phyloP scores from a whole-genome alignment of 1,140 invertebrate genomes.

The Halesus radiatus region DNA sequence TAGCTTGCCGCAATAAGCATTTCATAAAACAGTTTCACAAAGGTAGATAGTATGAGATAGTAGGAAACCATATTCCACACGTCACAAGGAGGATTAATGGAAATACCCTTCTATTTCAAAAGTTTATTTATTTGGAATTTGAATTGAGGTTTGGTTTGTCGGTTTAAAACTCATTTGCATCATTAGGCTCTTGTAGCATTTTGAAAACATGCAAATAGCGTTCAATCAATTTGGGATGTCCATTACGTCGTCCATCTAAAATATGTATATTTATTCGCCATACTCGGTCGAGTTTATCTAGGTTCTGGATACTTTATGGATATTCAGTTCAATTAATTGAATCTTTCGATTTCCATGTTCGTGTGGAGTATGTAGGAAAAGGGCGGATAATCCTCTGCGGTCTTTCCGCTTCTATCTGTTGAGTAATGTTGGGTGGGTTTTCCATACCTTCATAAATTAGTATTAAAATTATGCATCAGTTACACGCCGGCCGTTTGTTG shows the following conservation, averaged over 20 bases:
- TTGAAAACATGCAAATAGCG: conserved; percentile 4
- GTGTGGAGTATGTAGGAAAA: not conserved
- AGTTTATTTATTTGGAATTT: too few relatives aligned
- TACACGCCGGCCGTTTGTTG: conserved; percentile 26
- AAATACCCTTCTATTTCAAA: too few relatives aligned
- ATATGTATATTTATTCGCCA: conserved; percentile 9
- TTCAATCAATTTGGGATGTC: conserved; percentile 3
- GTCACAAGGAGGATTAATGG: too few relatives aligned
- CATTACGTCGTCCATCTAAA: not conserved
- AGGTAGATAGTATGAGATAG: too few relatives aligned
- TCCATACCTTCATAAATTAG: conserved; percentile 47
- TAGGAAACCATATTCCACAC: too few relatives aligned
- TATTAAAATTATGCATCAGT: conserved; percentile 54
- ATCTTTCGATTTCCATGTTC: conserved; percentile 22
- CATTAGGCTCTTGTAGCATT: not conserved
- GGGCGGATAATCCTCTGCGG: conserved; percentile 31
- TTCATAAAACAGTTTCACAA: too few relatives aligned
- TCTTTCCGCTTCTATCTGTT: conserved; percentile 15
- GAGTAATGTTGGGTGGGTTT: conserved; percentile 40
- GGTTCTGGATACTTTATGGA: conserved; percentile 1
- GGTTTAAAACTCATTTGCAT: too few relatives aligned
- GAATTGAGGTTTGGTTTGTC: too few relatives aligned
- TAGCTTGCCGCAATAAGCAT: too few relatives aligned
- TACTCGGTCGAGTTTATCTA: too few relatives aligned
- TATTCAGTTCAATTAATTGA: conserved; percentile 24